Evolutionary conservation across 2,797 vertebrate genomes (phyloP), one percentile per base, ranked within the genome.

Genomic region (Sylvilagus floridanus): DNA sequence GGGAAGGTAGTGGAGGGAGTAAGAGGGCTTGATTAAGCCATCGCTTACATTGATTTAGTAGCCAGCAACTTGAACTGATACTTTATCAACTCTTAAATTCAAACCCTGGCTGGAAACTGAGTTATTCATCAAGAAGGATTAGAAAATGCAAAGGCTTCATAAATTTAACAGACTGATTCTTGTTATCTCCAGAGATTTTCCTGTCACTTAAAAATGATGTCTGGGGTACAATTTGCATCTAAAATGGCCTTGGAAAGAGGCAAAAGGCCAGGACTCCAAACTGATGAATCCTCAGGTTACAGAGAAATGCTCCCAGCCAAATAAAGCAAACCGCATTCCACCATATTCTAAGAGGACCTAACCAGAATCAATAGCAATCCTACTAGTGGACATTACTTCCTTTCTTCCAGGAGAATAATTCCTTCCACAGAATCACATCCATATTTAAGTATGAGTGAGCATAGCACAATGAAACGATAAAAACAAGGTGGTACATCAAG

Each of bases 231-330:
- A 98, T 98, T 95, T 98, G 96, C 97, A 87, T 98, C 97, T 97
- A 52, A 93, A 98, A 97, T 96, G 97, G 98, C 97, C 98, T 98
- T 98, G 98, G 96, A 97, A 97, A 97, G 98, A 98, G 98, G 98
- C 97, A 98, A 97, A 97, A 97, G 98, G 97, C 98, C 98, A 98
- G 97, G 76, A 96, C 94, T 98, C 92, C 96, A 98, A 98, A 28
- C 93, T 98, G 98, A 98, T 98, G 98, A 98, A 97, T 96, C 98
- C 98, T 98, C 98, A 69, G 93, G 97, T 98, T 98, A 98, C 98
- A 95, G 88, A 24, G 62, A 97, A 93, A 96, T 97, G 96, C 94
- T 98, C 94, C 88, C 50, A 86, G 97, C 98, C 98, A 98, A 98
- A 98, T 97, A 98, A 98, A 96, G 97, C 97, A 97, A 98, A 98